These are phyloP conservation scores for Theristicus caerulescens DNA, from an alignment of 2,113 vertebrate species.

Conservation along the genomic window DNA sequence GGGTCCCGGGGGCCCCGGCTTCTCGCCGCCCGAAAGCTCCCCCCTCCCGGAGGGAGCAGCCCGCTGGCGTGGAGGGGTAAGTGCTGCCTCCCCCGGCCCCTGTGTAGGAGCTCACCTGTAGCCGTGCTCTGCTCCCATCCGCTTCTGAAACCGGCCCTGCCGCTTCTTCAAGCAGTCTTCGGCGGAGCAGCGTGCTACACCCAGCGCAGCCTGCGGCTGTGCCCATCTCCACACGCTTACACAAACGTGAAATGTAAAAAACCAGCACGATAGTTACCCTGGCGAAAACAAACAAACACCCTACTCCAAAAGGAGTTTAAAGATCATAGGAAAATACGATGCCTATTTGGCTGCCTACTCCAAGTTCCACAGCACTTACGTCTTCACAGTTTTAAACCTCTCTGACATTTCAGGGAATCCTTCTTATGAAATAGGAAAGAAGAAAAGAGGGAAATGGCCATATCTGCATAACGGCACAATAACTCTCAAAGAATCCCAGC, in stretches of 20 bases:
- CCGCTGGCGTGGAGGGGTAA: background rate
- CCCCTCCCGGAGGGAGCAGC: no score
- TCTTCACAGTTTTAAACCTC: background rate
- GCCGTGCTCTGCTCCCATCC: background rate
- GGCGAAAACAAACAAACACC: background rate
- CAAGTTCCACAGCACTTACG: background rate
- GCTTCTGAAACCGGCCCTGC: accelerated
- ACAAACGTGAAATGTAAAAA: accelerated
- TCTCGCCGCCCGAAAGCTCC: no score
- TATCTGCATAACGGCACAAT: accelerated
- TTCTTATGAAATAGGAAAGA: background rate
- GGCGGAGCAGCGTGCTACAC: background rate
- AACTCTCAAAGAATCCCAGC: background rate
- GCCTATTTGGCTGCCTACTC: background rate
- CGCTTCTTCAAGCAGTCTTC: accelerated
- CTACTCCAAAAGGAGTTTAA: background rate
- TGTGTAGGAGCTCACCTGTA: accelerated
- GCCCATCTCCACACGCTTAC: accelerated
- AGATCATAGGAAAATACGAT: accelerated
- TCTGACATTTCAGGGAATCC: background rate
- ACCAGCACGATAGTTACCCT: accelerated
- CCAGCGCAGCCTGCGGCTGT: accelerated
- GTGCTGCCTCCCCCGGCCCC: accelerated
- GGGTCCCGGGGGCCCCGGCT: background rate
- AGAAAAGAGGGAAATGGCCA: background rate